Percentiles rank a stretch among this genome's conserved stretches.
These are phyloP conservation scores for Brotogeris chrysoptera DNA, from an alignment of 2,797 vertebrate species.

Conservation along the genomic window DNA sequence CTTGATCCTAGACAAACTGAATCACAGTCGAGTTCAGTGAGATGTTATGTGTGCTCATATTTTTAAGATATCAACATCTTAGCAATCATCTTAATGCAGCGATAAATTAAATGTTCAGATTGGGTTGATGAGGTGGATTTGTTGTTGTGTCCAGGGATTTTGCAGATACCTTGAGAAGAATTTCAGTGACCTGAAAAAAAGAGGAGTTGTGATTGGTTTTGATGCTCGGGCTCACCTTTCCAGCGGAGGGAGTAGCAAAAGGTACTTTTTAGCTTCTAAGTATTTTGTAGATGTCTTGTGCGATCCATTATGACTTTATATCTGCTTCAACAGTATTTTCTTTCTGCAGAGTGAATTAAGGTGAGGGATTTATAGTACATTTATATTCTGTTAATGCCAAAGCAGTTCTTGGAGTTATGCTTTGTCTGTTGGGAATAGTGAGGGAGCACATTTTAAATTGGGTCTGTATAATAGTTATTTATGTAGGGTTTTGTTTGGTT, in stretches of 20 bases:
- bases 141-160: slow-evolving; percentile 85
- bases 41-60: background rate
- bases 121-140: background rate
- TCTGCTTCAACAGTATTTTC: background rate
- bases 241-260: slow-evolving; percentile 90
- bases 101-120: background rate
- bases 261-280: slow-evolving; percentile 39
- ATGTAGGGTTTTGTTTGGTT: background rate
- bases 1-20: background rate
- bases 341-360: background rate
- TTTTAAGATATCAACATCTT: background rate
- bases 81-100: background rate
- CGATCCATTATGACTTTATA: background rate
- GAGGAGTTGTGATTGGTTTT: slow-evolving; percentile 91
- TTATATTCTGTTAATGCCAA: background rate
- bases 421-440: background rate
- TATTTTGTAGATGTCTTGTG: background rate
- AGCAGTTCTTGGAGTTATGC: background rate
- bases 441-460: background rate
- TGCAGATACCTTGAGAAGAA: slow-evolving; percentile 89
- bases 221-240: slow-evolving; percentile 89
- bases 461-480: background rate
- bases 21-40: background rate
- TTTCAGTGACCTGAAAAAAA: slow-evolving; percentile 85
- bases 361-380: background rate